Conservation (phyloP, 2,113 vertebrate species). For the Pungitius pungitius region DNA sequence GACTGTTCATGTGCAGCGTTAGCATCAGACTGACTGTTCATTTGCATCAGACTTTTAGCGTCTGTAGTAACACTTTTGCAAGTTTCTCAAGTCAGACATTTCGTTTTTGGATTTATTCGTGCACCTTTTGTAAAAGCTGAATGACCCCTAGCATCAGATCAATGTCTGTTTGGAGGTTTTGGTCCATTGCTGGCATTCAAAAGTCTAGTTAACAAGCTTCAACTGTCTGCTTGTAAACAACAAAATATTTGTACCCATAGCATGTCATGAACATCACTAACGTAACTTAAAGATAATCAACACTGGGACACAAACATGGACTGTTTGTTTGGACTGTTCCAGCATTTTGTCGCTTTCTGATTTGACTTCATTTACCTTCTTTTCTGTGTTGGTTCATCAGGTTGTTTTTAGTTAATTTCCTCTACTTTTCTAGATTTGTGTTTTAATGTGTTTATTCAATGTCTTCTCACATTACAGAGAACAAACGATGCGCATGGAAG, state of each 20-base stretch:
- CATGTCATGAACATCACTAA: no score
- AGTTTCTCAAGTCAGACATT: conserved; percentile 11
- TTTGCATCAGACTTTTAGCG: neutral
- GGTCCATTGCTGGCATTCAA: no score
- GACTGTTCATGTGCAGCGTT: no score
- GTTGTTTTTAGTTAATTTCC: neutral
- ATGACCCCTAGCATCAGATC: neutral
- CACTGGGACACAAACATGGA: no score
- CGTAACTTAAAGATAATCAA: no score
- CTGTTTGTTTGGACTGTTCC: neutral
- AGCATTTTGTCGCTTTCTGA: neutral
- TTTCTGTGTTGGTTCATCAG: neutral
- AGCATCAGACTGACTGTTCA: no score
- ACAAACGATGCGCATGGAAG: neutral
- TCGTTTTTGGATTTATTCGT: conserved; percentile 10
- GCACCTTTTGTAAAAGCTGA: neutral
- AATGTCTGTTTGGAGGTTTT: no score
- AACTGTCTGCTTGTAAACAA: no score
- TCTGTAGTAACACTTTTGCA: neutral
- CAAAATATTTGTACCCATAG: no score
- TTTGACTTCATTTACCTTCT: neutral
- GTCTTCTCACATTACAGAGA: neutral
- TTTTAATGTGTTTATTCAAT: neutral
- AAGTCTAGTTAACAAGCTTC: no score
- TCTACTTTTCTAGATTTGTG: neutral